Evolutionary conservation across 2,113 vertebrate genomes (phyloP), one percentile per base, ranked within the genome.

Genomic region (Prietella phreatophila): DNA sequence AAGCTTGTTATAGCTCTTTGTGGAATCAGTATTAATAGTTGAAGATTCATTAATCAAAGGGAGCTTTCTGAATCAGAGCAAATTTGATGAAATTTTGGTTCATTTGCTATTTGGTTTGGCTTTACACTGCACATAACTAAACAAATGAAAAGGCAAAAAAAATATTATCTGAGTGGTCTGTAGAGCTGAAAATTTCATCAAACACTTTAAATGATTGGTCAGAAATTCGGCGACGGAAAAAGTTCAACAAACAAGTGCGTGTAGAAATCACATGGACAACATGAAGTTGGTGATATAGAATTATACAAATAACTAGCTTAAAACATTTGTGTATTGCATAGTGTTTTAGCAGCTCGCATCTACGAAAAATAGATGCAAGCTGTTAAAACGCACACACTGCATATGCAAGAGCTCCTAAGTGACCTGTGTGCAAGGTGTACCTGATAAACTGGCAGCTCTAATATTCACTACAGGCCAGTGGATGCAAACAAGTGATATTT

Each of bases 401-500:
- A 33, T 30, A 56, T 30, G 53, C 56, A 19, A 58, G 25, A 53
- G 3, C 79, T 36, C 79, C 17, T 15, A 80, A 55, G 27, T 55
- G 56, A 82, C 80, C 33, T 39, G 80, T 82, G 56, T 82, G 33
- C 80, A 61, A 82, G 55, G n/a, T 81, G 19, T 22, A 60, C 9
- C 80, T 60, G 19, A 82, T 82, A 60, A 60, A 61, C 80, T 82
- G 80, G 56, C 56, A 60, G 30, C 33, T 82, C 5, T 22, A 60
- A 60, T 82, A 22, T 82, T 39, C 80, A 60, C 30, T 60, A 82
- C 80, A 60, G 56, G 55, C 80, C 55, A 82, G 53, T 5, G 30
- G 19, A 81, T 58, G 79, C 79, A 80, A 80, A 30, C 27, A 80
- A 80, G 22, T 76, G 73, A 76, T 78, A 47, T 78, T 33, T 81